Evolutionary conservation across 2,888 invertebrate species (phyloP), one percentile per base, ranked within the genome.

Genomic region (Drosophila borealis): DNA sequence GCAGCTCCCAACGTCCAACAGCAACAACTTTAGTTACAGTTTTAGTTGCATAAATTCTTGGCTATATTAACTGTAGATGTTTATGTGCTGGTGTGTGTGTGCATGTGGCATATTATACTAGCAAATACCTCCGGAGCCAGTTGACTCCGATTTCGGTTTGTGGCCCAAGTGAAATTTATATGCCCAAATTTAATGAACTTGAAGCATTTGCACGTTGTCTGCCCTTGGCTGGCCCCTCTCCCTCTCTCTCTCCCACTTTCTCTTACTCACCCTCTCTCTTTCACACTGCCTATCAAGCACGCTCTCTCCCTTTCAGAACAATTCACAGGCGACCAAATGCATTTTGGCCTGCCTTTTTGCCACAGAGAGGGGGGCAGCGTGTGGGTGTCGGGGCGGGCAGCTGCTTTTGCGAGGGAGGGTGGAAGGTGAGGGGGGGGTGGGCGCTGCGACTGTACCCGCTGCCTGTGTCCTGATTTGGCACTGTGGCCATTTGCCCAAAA

Each of bases 111-210:
- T 39, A 36, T 57, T 74, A 82, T 70, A 80, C 62, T 70, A 62
- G 67, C 72, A 84, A 86, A 80, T 87, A 78, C 88, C 88, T 64
- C 65, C 70, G 65, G 80, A 84, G 76, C 76, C 88, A 80, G 87
- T 86, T 86, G 89, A 89, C 86, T 89, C 88, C 88, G 85, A 86
- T 86, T 86, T 87, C 70, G 87, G 89, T 87, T 80, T 86, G 82
- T 75, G 89, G 88, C 80, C 82, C 78, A 89, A 89, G 70, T 89
- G 81, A 89, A 89, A 86, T 89, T 89, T 86, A 87, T 86, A 87
- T 81, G 85, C 81, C 78, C 89, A 89, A 87, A 80, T 84, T 87
- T 84, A 89, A 88, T 85, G 89, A 85, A 88, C 89, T 86, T 74
- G 65, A 79, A 75, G 84, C 89, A 75, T 76, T 76, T 74, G 87